A percentile compares a stretch with the other conserved stretches of the same genome.
Conservation (phyloP, 2,888 invertebrate genomes). For the Fragum fragum region DNA sequence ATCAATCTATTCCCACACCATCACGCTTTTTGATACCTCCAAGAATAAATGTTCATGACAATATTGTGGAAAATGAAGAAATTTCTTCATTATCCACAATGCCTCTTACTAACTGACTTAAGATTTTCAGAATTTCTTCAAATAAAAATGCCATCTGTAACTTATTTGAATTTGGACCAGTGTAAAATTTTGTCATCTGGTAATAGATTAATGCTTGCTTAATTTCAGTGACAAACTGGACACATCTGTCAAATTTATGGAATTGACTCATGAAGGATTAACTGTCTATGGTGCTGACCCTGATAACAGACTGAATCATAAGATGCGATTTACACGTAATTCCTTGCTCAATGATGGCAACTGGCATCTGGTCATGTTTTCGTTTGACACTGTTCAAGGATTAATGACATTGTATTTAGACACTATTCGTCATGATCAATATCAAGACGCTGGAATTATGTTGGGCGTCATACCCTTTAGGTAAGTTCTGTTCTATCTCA, state of each 20-base stretch:
- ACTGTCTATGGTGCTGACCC: constrained; percentile 41
- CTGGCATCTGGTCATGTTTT: constrained; percentile 77
- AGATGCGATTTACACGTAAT: not conserved
- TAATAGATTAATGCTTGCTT: not conserved
- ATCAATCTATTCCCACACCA: too few relatives aligned
- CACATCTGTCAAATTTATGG: constrained; percentile 63
- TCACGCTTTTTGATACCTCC: too few relatives aligned
- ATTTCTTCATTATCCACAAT: too few relatives aligned
- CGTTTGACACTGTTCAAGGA: constrained; percentile 64
- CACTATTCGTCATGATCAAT: constrained; percentile 60
- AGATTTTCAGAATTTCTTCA: too few relatives aligned
- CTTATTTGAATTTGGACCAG: too few relatives aligned
- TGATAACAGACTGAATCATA: not conserved
- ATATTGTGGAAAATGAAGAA: too few relatives aligned
- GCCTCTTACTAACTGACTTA: too few relatives aligned
- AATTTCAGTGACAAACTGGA: constrained; percentile 60
- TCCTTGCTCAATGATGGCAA: constrained; percentile 71
- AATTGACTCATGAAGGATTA: constrained; percentile 68
- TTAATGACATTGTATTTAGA: constrained; percentile 64
- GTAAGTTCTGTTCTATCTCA: too few relatives aligned
- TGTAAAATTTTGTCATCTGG: too few relatives aligned
- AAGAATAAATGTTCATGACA: too few relatives aligned
- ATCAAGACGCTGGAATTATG: not conserved
- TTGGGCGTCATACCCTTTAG: constrained; percentile 16
- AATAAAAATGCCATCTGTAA: too few relatives aligned